Evolutionary conservation across 2,888 invertebrate species (phyloP).

Genomic region (Gryllus longicercus): DNA sequence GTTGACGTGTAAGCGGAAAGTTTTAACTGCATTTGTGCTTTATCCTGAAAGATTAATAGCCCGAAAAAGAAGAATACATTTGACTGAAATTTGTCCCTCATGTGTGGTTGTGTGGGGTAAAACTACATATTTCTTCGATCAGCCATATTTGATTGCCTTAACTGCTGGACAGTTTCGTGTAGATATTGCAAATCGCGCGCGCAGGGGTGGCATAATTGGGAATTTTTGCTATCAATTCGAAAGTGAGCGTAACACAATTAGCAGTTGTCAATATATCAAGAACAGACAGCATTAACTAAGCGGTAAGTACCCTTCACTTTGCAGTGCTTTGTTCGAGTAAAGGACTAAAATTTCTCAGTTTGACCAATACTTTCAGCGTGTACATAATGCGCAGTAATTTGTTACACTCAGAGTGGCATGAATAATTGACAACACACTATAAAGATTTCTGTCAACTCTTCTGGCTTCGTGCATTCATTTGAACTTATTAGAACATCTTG

Average conservation of each 20-base stretch:
- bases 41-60: neutral
- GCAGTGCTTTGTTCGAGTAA: neutral
- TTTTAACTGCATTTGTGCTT: neutral
- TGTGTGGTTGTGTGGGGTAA: neutral
- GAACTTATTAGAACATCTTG: no score
- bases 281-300: neutral
- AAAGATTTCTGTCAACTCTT: no score
- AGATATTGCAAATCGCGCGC: neutral
- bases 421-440: no score
- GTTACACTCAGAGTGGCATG: no score
- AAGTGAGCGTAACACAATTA: neutral
- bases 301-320: neutral
- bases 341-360: no score
- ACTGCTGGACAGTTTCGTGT: neutral
- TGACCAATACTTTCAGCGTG: no score
- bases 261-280: neutral
- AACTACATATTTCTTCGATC: neutral
- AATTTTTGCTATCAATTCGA: neutral
- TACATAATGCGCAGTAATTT: no score
- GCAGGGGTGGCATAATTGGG: neutral
- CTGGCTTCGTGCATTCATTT: no score
- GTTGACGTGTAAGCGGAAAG: neutral
- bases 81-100: neutral
- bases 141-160: constrained; percentile 17
- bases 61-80: neutral